Evolutionary conservation across 2,888 invertebrate genomes (phyloP).

Genomic region (Hipparchia semele): DNA sequence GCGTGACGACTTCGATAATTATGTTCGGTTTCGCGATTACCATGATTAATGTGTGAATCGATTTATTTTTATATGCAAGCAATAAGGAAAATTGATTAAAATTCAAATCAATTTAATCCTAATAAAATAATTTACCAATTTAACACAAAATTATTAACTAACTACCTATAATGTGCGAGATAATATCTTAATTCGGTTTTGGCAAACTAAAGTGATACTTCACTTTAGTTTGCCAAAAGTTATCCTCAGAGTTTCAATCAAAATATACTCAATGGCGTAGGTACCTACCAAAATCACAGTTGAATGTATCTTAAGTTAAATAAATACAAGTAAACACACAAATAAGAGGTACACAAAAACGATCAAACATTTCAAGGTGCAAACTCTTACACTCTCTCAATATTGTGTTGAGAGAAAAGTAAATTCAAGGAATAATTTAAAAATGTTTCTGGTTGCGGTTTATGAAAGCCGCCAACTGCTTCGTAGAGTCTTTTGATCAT

Average conservation of each 20-base stretch:
- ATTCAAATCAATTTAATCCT: background rate
- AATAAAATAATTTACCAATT: background rate
- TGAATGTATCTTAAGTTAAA: too few relatives aligned
- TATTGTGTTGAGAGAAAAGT: too few relatives aligned
- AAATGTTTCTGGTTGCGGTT: too few relatives aligned
- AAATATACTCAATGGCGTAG: background rate
- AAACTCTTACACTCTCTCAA: too few relatives aligned
- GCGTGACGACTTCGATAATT: conserved; percentile 45
- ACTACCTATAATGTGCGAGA: background rate
- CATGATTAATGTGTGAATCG: conserved; percentile 27
- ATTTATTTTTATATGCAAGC: background rate
- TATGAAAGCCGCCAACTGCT: too few relatives aligned
- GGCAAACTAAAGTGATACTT: too few relatives aligned
- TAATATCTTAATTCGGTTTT: conserved; percentile 6
- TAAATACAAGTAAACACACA: too few relatives aligned
- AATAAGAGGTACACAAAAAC: too few relatives aligned
- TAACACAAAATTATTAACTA: background rate
- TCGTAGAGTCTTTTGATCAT: background rate
- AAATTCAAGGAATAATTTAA: too few relatives aligned
- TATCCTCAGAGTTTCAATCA: background rate
- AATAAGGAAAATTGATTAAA: conserved; percentile 10
- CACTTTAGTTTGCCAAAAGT: too few relatives aligned
- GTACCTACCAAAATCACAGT: too few relatives aligned
- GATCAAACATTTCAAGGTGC: too few relatives aligned
- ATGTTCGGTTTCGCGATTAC: conserved; percentile 37